Evolutionary conservation across 2,888 invertebrate genomes (phyloP).

Genomic region (Patella caerulea): DNA sequence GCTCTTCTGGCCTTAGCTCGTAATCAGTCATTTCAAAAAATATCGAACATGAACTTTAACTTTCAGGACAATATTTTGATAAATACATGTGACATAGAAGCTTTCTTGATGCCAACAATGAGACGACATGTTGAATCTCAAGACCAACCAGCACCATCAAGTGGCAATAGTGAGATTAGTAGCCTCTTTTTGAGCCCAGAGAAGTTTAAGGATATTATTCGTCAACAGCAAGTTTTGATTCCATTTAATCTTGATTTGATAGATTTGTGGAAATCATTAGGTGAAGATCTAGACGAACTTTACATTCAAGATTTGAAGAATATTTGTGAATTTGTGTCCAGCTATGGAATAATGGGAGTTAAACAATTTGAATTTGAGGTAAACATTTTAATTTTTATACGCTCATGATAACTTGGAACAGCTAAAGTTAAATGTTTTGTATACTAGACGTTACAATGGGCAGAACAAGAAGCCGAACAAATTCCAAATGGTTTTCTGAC

Average conservation of each 20-base stretch:
- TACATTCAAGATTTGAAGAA: neutral
- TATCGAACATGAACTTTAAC: conserved; percentile 43
- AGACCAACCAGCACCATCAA: neutral
- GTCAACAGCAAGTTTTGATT: neutral
- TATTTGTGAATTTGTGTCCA: neutral
- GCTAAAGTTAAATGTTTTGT: no score
- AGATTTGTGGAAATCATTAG: neutral
- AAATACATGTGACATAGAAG: conserved; percentile 41
- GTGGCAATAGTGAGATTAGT: neutral
- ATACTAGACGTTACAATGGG: no score
- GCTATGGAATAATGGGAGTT: neutral
- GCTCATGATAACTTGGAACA: neutral
- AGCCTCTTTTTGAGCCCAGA: neutral
- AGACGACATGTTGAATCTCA: neutral
- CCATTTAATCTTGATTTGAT: neutral
- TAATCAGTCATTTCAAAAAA: conserved; percentile 20
- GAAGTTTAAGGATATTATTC: neutral
- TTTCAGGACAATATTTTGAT: conserved; percentile 58
- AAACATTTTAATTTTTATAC: neutral
- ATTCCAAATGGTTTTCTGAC: no score
- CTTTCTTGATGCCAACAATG: conserved; percentile 24
- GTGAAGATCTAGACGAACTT: neutral
- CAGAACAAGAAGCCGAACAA: no score
- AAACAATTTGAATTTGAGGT: neutral
- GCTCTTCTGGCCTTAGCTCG: conserved; percentile 25